Base-by-base conservation (phyloP, 2,113 vertebrate genomes). In the Carassius auratus region DNA sequence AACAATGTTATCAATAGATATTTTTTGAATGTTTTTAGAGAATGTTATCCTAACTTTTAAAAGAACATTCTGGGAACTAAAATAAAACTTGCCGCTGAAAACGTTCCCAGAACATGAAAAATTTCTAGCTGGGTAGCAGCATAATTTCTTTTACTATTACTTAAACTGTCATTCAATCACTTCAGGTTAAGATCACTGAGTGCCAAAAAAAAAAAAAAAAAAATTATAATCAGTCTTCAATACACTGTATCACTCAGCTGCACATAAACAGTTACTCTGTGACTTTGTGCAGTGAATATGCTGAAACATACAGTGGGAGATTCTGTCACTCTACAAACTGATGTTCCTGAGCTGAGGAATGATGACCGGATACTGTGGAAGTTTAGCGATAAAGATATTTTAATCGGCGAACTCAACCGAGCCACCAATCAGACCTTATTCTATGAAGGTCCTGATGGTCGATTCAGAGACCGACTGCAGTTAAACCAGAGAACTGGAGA, bases 401-500 rank as follows among this genome's bases (percentile, higher is more conserved):
- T 23, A 1, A 75, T 75, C 2, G 73, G 42, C 1, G 42, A 50
- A 50, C 5, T 50, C 73, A 76, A 76, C 48, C 7, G 1, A 55
- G 23, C 48, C 23, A 30, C 13, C n/a, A 26, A 26, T 76, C n/a
- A 52, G 45, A 30, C 26, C 7, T 4, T 3, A 0, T 26, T 76
- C 6, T 52, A 76, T 52, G 23, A 76, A 15, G 74, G 74, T 76
- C 45, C 45, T 17, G 74, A 76, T 26, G 74, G 15, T 3, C 52
- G 74, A 52, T 76, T 76, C 23, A 52, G 45, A 76, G 74, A 76
- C 74, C 3, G 74, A 76, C 2, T 76, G 48, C 14, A 50, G 50
- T 26, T 76, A 9, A 76, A 76, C 26, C 7, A 76, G 50, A 23
- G 1, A 17, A 55, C 50, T 30, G 75, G 75, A 55, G 75, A 55